These are phyloP conservation scores for Callocephalon fimbriatum DNA, from an alignment of 2,113 vertebrate genomes.

Conservation along the genomic window DNA sequence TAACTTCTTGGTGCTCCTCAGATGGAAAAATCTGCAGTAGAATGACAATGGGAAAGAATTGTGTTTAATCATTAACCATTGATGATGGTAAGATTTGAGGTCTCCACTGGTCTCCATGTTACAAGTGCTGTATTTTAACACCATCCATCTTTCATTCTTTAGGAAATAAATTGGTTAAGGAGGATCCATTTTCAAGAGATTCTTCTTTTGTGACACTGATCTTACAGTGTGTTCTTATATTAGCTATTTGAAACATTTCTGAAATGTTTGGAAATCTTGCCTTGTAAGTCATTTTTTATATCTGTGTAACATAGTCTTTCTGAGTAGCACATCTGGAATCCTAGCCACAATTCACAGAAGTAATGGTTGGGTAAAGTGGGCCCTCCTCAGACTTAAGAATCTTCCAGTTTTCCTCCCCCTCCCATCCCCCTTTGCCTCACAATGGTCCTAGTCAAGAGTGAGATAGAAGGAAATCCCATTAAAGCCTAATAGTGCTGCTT, in stretches of 20 bases:
- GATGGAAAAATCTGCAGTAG: neutral
- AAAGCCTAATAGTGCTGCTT: constrained; percentile 35
- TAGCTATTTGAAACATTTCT: neutral
- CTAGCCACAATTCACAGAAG: neutral
- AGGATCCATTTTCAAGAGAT: neutral
- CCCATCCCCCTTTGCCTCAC: neutral
- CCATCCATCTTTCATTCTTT: neutral
- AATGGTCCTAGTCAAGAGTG: constrained; percentile 1
- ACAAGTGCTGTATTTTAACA: neutral
- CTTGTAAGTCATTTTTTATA: neutral
- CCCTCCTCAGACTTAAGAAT: neutral
- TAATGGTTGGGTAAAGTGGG: neutral
- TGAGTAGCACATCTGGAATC: neutral
- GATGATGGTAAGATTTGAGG: neutral
- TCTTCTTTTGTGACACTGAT: neutral
- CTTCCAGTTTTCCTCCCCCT: neutral
- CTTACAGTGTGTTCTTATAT: neutral
- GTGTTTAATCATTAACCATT: neutral
- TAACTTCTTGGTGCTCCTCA: neutral
- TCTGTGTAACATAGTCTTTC: neutral
- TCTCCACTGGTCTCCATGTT: neutral
- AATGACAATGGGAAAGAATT: neutral
- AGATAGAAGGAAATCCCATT: constrained; percentile 47
- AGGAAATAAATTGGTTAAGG: neutral
- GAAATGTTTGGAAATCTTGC: neutral